These are phyloP conservation scores for Philaenus spumarius DNA, from an alignment of 1,140 invertebrate species.

Conservation along the genomic window DNA sequence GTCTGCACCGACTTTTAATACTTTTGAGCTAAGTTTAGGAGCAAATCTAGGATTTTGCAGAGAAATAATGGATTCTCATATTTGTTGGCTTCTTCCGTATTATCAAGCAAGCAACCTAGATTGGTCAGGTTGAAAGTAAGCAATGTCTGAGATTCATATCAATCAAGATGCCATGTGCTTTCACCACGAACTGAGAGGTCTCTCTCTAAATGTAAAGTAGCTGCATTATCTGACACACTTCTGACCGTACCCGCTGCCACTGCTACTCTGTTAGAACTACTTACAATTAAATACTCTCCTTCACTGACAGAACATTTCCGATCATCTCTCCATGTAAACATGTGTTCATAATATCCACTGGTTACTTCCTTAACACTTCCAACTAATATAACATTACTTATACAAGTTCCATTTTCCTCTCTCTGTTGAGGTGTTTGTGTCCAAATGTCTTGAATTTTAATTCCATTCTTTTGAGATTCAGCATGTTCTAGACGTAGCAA, in stretches of 20 bases:
- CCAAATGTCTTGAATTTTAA: slow-evolving; percentile 16
- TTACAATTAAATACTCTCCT: slow-evolving; percentile 54
- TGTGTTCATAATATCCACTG: slow-evolving; percentile 31
- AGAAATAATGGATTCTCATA: slow-evolving; percentile 45
- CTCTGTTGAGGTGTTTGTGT: slow-evolving; percentile 12
- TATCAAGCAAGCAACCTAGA: slow-evolving; percentile 41
- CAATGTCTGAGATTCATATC: slow-evolving; percentile 20
- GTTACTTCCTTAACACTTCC: background rate
- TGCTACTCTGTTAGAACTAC: slow-evolving; percentile 52
- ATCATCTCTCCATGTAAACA: slow-evolving; percentile 29
- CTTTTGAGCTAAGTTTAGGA: slow-evolving; percentile 21
- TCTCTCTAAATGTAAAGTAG: slow-evolving; percentile 56
- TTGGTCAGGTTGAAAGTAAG: slow-evolving; percentile 37
- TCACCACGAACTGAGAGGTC: slow-evolving; percentile 40
- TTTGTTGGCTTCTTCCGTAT: slow-evolving; percentile 31
- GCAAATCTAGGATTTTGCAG: slow-evolving; percentile 29
- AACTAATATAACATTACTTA: slow-evolving; percentile 15
- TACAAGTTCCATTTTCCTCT: slow-evolving; percentile 18
- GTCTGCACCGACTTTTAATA: slow-evolving; percentile 37
- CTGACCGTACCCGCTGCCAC: slow-evolving; percentile 51
- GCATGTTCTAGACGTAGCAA: slow-evolving; percentile 66
- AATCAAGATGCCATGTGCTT: slow-evolving; percentile 20
- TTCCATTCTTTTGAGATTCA: background rate
- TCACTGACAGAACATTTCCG: slow-evolving; percentile 21
- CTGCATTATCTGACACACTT: slow-evolving; percentile 39